Evolutionary conservation across 2,113 vertebrate genomes (phyloP).

Genomic region (Tichodroma muraria): DNA sequence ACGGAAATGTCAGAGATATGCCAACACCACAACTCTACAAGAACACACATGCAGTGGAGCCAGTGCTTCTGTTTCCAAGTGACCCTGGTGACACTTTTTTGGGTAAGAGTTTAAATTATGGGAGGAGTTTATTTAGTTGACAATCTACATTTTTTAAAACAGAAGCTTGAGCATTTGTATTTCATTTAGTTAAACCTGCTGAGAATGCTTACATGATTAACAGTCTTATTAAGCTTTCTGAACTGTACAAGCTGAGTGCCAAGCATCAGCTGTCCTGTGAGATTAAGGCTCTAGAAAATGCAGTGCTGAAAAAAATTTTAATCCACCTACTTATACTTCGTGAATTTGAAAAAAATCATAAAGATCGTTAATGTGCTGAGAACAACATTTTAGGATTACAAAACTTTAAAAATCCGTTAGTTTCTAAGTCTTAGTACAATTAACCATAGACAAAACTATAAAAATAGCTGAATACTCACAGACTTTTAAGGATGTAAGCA

Average conservation of each 20-base stretch:
- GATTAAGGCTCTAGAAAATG: not conserved
- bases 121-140: not conserved
- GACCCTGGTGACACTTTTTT: not conserved
- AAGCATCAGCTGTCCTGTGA: not conserved
- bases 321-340: not conserved
- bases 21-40: not conserved
- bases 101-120: not conserved
- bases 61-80: not conserved
- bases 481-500: slow-evolving; percentile 57
- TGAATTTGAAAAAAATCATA: not conserved
- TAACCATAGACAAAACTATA: not conserved
- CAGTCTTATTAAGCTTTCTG: not conserved
- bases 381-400: not conserved
- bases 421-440: not conserved
- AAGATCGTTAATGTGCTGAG: not conserved
- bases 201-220: not conserved
- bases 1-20: not conserved
- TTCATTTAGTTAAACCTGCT: not conserved
- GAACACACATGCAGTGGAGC: accelerated
- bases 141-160: not conserved
- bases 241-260: not conserved
- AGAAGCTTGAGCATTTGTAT: not conserved
- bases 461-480: slow-evolving; percentile 50
- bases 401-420: not conserved
- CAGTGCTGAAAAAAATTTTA: not conserved